Evolutionary conservation across 1,140 invertebrate species (phyloP), one percentile per base, ranked within the genome.

Genomic region (Rhyzopertha dominica): DNA sequence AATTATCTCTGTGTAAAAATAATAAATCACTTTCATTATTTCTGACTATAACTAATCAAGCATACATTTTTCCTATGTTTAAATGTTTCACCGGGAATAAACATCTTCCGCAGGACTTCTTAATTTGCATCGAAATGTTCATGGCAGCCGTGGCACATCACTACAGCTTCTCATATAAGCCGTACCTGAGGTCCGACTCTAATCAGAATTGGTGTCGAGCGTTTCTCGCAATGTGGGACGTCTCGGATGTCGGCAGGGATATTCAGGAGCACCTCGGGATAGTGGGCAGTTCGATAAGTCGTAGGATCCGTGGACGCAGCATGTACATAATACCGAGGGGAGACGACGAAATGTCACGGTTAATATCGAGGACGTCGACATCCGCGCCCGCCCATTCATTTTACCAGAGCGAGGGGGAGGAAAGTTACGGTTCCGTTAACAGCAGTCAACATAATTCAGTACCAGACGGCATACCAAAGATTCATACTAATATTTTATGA

Each of bases 61-160:
- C 24, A 26, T 26, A 7, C n/a, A 26, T 7, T 26, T 26, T 26
- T 26, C 7, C n/a, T 8, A n/a, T 26, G n/a, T 26, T n/a, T 26
- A 26, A 7, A 8, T 8, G n/a, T 26, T 26, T 26, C 7, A n/a
- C 24, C 24, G 7, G 24, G n/a, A 26, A 26, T n/a, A 8, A 26
- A 8, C 32, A n/a, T 7, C 14, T 42, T 49, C 70, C 72, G 32
- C 69, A 94, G 82, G 90, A 97, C 73, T 95, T 96, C 68, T 72
- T 94, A 32, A 94, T 98, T 44, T 98, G 94, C 60, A 92, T 97
- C 58, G 94, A 98, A 72, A 98, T 98, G 94, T 95, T 96, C 63
- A 64, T 97, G 51, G 94, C 94, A 7, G 89, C 93, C 0, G 80
- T 96, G 9, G 93, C 90, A 2, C 94, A 97, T 72, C 90, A 94